These are phyloP conservation scores for Orestias chungarensis DNA, from an alignment of 2,797 vertebrate species.

Conservation along the genomic window DNA sequence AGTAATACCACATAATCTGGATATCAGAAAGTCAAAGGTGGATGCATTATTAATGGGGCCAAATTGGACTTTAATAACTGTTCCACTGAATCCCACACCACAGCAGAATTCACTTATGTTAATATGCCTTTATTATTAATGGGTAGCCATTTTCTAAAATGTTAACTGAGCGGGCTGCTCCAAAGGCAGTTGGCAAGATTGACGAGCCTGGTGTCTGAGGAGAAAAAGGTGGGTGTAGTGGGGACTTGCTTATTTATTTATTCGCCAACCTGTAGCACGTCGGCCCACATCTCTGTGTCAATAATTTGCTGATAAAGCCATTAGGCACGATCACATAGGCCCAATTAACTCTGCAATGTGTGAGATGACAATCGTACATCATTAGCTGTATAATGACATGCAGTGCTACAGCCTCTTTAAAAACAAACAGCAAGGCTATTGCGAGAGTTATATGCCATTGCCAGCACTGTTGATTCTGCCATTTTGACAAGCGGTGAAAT, in stretches of 20 bases:
- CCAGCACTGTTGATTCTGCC: slow-evolving; percentile 54
- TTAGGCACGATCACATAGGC: slow-evolving; percentile 79
- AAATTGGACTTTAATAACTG: slow-evolving; percentile 90
- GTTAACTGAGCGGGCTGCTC: slow-evolving; percentile 83
- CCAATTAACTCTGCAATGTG: slow-evolving; percentile 79
- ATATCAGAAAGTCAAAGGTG: slow-evolving; percentile 88
- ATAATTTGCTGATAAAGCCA: slow-evolving; percentile 85
- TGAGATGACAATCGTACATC: slow-evolving; percentile 79
- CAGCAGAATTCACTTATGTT: slow-evolving; percentile 87
- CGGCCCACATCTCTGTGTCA: slow-evolving; percentile 79
- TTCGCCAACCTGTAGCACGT: slow-evolving; percentile 81
- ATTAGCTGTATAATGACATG: slow-evolving; percentile 77
- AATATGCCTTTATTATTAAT: slow-evolving; percentile 87
- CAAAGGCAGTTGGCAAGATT: slow-evolving; percentile 82
- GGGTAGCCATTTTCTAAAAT: slow-evolving; percentile 83
- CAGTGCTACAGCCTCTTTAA: slow-evolving; percentile 72
- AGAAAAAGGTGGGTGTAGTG: slow-evolving; percentile 47
- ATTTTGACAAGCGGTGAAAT: slow-evolving; percentile 61
- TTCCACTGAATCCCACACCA: slow-evolving; percentile 80
- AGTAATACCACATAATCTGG: slow-evolving; percentile 88
- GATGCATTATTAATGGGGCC: slow-evolving; percentile 88
- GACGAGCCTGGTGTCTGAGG: slow-evolving; percentile 74
- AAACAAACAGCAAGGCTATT: slow-evolving; percentile 78
- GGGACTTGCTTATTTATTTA: slow-evolving; percentile 82
- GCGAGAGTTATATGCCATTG: slow-evolving; percentile 66